These are phyloP conservation scores for Dolichopus griseipennis DNA, from an alignment of 2,888 invertebrate species.

Conservation along the genomic window DNA sequence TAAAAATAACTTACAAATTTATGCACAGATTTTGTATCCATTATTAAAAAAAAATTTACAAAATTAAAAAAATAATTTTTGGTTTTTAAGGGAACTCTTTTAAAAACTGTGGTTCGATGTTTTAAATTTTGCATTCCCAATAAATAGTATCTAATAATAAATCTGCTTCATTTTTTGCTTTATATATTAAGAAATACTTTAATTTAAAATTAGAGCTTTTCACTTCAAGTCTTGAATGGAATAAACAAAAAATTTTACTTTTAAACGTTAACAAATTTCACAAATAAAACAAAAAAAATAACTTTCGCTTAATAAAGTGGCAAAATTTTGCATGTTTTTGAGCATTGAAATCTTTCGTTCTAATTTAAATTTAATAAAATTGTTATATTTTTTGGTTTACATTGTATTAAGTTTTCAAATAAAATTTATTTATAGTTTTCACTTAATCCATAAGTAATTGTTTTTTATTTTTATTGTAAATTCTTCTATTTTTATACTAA, in stretches of 20 bases:
- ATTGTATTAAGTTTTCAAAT: not conserved
- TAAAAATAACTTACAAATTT: not conserved
- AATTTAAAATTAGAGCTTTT: not conserved
- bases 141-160: too few species aligned
- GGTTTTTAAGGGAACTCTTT: too few species aligned
- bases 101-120: too few species aligned
- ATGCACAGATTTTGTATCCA: not conserved
- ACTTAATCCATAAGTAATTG: not conserved
- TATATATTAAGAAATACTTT: too few species aligned
- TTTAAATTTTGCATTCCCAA: too few species aligned
- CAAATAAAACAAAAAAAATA: constrained; percentile 1
- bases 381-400: not conserved
- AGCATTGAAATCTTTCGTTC: not conserved
- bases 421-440: not conserved
- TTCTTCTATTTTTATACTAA: not conserved
- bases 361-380: not conserved
- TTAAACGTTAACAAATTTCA: not conserved
- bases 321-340: not conserved
- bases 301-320: not conserved
- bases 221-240: not conserved
- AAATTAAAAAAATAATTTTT: not conserved
- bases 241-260: not conserved
- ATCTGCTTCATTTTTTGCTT: too few species aligned
- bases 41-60: not conserved
- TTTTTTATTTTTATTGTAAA: not conserved